These are phyloP conservation scores for Marasmarcha lunaedactyla DNA, from an alignment of 2,888 invertebrate genomes.

Conservation along the genomic window DNA sequence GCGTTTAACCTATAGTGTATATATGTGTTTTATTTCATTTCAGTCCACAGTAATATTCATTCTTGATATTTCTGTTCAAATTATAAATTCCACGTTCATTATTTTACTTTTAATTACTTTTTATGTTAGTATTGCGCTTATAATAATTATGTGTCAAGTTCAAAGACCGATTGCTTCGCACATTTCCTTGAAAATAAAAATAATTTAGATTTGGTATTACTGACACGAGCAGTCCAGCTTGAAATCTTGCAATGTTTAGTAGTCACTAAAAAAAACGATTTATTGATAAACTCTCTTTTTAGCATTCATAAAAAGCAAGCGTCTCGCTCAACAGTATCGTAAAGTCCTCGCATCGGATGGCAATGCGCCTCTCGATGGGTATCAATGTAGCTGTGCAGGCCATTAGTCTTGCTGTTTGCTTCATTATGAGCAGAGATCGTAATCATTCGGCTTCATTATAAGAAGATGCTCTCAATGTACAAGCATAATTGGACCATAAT, in stretches of 20 bases:
- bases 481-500: not conserved
- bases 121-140: conserved; percentile 25
- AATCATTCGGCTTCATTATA: not conserved
- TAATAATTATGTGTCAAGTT: conserved; percentile 22
- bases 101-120: conserved; percentile 31
- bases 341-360: conserved; percentile 29
- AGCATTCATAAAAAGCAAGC: not conserved
- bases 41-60: no score
- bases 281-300: not conserved
- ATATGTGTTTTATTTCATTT: no score
- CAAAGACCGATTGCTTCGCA: conserved; percentile 12
- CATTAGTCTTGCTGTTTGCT: not conserved
- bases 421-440: no score
- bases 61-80: no score
- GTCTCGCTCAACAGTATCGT: not conserved
- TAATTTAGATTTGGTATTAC: no score
- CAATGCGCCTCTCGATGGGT: conserved; percentile 25
- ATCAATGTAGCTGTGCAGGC: not conserved
- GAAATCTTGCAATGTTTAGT: not conserved
- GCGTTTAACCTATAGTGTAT: no score
- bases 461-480: not conserved
- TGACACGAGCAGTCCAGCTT: no score
- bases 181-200: not conserved
- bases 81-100: no score
- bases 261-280: no score